phyloP scores from a whole-genome alignment of 2,797 vertebrate species.

The Amniataba percoides region DNA sequence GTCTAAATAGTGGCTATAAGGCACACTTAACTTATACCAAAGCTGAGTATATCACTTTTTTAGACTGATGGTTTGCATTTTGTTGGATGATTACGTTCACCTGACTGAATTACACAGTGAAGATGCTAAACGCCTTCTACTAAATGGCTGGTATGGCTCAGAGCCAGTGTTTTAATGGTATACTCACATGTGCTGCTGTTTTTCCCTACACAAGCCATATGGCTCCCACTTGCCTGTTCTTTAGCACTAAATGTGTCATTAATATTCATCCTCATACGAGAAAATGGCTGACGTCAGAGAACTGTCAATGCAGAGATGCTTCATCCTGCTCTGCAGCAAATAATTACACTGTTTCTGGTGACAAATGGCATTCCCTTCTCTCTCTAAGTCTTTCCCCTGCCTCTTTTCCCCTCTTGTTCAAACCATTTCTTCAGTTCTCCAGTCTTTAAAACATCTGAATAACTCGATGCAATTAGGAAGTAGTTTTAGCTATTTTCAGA shows the following conservation, averaged over 20 bases:
- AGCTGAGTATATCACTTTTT: slow-evolving; percentile 15
- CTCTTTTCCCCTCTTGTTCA: slow-evolving; percentile 1
- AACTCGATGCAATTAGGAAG: slow-evolving; percentile 1
- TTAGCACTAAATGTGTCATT: slow-evolving; percentile 40
- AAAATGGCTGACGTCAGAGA: slow-evolving; percentile 45
- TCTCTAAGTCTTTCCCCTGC: slow-evolving; percentile 2
- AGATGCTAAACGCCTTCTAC: slow-evolving; percentile 10
- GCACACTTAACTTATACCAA: background rate
- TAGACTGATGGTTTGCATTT: slow-evolving; percentile 26
- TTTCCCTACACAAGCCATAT: background rate
- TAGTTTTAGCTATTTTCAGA: slow-evolving; percentile 9
- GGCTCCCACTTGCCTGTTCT: slow-evolving; percentile 24
- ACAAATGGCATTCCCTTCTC: slow-evolving; percentile 36
- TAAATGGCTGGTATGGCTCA: slow-evolving; percentile 24
- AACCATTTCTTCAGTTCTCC: background rate
- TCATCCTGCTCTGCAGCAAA: slow-evolving; percentile 36
- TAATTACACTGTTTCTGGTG: slow-evolving; percentile 53
- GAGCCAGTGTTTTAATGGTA: slow-evolving; percentile 16
- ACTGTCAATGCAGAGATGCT: slow-evolving; percentile 39
- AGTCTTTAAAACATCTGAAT: slow-evolving; percentile 9
- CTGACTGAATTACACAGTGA: slow-evolving; percentile 4
- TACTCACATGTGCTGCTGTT: background rate
- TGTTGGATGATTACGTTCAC: slow-evolving; percentile 25
- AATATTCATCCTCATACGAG: slow-evolving; percentile 47
- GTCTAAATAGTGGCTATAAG: background rate